phyloP scores from a whole-genome alignment of 2,797 vertebrate genomes.

The Megalops cyprinoides region DNA sequence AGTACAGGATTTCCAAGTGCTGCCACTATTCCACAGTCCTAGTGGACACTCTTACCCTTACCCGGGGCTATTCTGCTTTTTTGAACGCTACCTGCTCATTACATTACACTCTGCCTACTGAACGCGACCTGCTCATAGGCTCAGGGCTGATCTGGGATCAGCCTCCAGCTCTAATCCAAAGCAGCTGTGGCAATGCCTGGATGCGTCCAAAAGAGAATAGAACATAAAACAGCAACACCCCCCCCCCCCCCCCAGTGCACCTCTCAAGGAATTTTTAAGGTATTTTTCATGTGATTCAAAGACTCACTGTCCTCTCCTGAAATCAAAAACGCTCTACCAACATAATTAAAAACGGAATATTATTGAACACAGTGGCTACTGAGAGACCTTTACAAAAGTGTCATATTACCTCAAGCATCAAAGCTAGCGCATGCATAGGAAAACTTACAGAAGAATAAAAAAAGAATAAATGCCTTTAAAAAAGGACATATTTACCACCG shows the following conservation, averaged over 20 bases:
- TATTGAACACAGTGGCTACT: neutral
- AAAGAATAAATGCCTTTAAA: no score
- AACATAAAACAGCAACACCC: neutral
- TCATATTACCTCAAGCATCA: neutral
- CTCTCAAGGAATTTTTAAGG: neutral
- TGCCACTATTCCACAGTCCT: no score
- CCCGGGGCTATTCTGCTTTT: no score
- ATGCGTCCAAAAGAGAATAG: neutral
- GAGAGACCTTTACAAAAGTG: neutral
- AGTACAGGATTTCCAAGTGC: no score
- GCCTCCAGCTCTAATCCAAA: conserved; percentile 19
- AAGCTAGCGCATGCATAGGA: no score
- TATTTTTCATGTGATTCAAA: neutral
- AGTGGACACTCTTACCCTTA: no score
- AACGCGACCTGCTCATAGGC: no score
- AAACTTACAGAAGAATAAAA: no score
- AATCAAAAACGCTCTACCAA: neutral
- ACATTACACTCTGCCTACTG: no score
- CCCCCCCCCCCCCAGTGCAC: neutral
- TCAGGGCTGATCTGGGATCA: conserved; percentile 6
- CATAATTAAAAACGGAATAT: neutral
- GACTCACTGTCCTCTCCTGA: neutral
- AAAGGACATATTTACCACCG: no score
- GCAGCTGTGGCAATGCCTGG: conserved; percentile 12
- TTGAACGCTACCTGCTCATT: no score